Conservation (phyloP, 2,797 vertebrate species). For the Mormyrus hasselquistii region DNA sequence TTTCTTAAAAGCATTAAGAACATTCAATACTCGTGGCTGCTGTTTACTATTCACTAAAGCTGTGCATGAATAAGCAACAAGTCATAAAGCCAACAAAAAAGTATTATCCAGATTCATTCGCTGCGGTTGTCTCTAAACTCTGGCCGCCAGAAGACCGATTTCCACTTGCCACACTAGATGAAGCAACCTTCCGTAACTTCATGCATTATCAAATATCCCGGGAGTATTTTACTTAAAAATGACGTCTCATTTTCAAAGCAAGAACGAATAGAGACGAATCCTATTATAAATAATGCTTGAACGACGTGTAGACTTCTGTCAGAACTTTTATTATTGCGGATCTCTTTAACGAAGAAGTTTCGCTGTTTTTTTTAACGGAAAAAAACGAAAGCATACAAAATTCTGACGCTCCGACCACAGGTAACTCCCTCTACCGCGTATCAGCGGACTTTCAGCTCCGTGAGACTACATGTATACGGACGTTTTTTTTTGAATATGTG, state of each 20-base stretch:
- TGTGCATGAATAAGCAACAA: background rate
- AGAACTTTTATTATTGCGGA: background rate
- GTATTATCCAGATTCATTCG: background rate
- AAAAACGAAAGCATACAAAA: background rate
- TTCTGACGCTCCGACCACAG: background rate
- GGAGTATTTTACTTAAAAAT: background rate
- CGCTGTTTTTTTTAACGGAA: background rate
- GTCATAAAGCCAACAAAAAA: background rate
- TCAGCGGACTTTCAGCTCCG: background rate
- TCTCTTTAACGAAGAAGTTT: constrained; percentile 7
- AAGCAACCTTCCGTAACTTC: constrained; percentile 4
- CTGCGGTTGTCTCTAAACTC: background rate
- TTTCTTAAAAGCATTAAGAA: background rate
- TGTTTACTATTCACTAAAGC: background rate
- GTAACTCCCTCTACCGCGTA: background rate
- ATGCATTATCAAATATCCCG: background rate
- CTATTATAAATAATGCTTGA: background rate
- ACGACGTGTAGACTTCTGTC: background rate
- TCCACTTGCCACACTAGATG: background rate
- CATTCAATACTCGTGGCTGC: background rate
- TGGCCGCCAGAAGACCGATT: background rate
- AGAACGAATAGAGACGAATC: background rate
- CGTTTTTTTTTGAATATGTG: background rate
- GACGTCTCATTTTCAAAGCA: constrained; percentile 3
- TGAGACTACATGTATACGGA: background rate